A percentile compares a stretch with the other conserved stretches of the same genome.
phyloP scores from a whole-genome alignment of 2,888 invertebrate species.

The Apodemia mormo region DNA sequence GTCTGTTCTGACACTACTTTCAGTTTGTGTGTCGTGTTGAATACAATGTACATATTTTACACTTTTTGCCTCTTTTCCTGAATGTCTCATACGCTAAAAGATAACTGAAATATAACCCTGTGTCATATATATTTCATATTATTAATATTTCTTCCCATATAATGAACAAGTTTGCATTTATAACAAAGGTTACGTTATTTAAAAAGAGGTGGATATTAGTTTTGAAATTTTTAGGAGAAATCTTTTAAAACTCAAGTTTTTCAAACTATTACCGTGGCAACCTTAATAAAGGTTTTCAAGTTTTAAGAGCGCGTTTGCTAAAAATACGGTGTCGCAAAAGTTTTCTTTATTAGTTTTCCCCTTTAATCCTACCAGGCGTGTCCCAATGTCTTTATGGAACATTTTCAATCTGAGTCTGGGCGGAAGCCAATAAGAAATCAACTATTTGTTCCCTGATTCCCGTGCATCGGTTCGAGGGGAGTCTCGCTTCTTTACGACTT shows the following conservation, averaged over 20 bases:
- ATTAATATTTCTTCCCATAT: neutral
- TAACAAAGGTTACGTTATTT: neutral
- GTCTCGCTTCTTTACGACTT: slow-evolving; percentile 78
- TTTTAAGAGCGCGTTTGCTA: slow-evolving; percentile 74
- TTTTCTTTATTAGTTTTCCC: slow-evolving; percentile 81
- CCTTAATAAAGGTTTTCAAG: slow-evolving; percentile 72
- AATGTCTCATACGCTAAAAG: neutral
- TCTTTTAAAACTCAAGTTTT: slow-evolving; percentile 49
- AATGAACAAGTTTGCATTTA: neutral
- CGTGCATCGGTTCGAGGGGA: slow-evolving; percentile 76
- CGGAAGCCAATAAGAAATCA: slow-evolving; percentile 81
- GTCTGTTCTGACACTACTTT: slow-evolving; percentile 59
- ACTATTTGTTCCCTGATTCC: slow-evolving; percentile 78
- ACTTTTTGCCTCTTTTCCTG: slow-evolving; percentile 43
- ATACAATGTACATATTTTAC: slow-evolving; percentile 49
- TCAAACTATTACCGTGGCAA: slow-evolving; percentile 63
- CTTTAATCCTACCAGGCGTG: slow-evolving; percentile 79
- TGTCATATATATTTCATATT: neutral
- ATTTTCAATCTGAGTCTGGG: slow-evolving; percentile 80
- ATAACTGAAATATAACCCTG: neutral
- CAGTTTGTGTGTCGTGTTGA: slow-evolving; percentile 41
- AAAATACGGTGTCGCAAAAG: slow-evolving; percentile 81
- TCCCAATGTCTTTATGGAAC: slow-evolving; percentile 81
- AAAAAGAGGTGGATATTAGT: slow-evolving; percentile 17
- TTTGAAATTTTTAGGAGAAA: slow-evolving; percentile 20